Base-by-base conservation (phyloP, 2,113 vertebrate genomes). In the Platichthys stellatus region DNA sequence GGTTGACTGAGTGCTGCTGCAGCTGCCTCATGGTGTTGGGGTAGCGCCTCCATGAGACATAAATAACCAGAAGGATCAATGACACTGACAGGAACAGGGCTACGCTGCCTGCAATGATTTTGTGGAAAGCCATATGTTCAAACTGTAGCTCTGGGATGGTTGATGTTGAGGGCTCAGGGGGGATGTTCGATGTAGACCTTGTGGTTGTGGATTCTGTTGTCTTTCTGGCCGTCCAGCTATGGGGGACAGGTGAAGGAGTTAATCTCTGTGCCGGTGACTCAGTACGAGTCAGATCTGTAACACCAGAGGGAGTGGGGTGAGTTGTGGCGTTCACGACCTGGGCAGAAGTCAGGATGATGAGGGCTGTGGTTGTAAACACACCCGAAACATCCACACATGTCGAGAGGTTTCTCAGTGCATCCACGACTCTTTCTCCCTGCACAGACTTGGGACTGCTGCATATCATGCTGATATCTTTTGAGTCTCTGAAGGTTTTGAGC, bases 61-160 rank as follows among this genome's bases (percentile, higher is more conserved):
- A 99, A 93, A 98, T 97, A 59, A 99, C 98, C 94, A 99, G 92
- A 24, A 98, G 91, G 89, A 99, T 98, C 95, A 99, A 96, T 86
- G 97, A 95, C 91, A 98, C 95, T 0, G 98, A 98, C 24, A 99
- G 95, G 62, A 98, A 98, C 84, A 99, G 96, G 35, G 98, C 98
- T 89, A 98, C 97, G 0, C 97, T 96, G 38, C 97, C 98, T 0
- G 98, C 98, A 35, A 99, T 96, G 58, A 99, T 98, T 91, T 99
- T 99, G 90, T 99, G 98, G 83, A 99, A 97, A 28, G 97, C 96
- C 91, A 99, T 96, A 38, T 97, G 96, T 90, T 98, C 96, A 3
- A 97, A 97, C 9, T 96, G 96, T 14, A 95, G 94, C 78, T 98
- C 97, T 13, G 95, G 86, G 73, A 80, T 15, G 87, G 93, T n/a